These are phyloP conservation scores for Heliconius cydno DNA, from an alignment of 2,888 invertebrate species.

Conservation along the genomic window DNA sequence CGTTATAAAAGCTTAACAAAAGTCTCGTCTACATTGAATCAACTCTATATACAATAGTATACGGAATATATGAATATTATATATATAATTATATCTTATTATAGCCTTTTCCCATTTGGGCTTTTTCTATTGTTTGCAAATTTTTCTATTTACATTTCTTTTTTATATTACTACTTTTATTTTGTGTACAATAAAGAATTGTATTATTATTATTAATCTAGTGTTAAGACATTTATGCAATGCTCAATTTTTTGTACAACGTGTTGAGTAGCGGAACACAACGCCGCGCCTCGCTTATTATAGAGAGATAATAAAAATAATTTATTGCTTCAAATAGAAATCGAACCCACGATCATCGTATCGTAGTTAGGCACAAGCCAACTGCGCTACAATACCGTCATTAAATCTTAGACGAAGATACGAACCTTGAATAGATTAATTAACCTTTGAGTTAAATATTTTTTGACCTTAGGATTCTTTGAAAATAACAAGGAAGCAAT, in stretches of 20 bases:
- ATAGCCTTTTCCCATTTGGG: background rate
- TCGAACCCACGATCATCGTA: background rate
- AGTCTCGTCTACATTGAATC: background rate
- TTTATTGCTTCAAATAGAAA: background rate
- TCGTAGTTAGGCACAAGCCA: background rate
- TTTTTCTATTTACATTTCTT: too few species aligned
- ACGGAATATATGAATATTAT: background rate
- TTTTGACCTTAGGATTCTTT: constrained; percentile 9
- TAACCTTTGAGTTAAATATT: constrained; percentile 19
- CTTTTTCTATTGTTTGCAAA: too few species aligned
- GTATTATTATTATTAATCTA: background rate
- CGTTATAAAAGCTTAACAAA: constrained; percentile 8
- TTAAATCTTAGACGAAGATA: background rate
- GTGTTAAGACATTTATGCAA: background rate
- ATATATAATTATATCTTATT: background rate
- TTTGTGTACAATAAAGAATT: too few species aligned
- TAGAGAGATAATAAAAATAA: background rate
- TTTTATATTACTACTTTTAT: too few species aligned
- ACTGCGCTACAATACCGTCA: background rate
- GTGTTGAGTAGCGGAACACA: background rate
- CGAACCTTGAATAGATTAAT: constrained; percentile 8
- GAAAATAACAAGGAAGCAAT: background rate
- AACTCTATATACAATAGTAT: background rate
- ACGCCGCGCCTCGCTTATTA: background rate
- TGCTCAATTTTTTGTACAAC: too few species aligned